These are phyloP conservation scores for Eulimnadia texana DNA, from an alignment of 1,140 invertebrate species.

Conservation along the genomic window DNA sequence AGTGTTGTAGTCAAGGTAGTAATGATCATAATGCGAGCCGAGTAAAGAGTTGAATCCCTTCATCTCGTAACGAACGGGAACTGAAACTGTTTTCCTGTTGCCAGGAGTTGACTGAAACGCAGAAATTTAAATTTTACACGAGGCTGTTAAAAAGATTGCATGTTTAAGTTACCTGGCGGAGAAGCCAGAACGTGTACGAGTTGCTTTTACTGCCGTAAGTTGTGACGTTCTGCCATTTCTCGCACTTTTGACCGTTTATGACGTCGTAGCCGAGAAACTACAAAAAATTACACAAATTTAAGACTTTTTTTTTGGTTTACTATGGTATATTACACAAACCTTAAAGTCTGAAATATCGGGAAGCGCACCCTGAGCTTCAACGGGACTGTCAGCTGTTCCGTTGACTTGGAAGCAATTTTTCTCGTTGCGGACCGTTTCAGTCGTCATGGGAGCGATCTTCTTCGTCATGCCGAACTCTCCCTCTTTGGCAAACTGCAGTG, in stretches of 20 bases:
- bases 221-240: conserved; percentile 57
- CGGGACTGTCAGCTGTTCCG: conserved; percentile 44
- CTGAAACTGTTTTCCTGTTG: conserved; percentile 19
- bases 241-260: conserved; percentile 28
- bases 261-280: conserved; percentile 25
- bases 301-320: conserved; percentile 6
- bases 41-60: conserved; percentile 77
- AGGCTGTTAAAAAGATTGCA: too few relatives aligned
- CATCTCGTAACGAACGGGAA: conserved; percentile 78
- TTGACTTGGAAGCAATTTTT: conserved; percentile 72
- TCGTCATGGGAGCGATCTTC: conserved; percentile 77
- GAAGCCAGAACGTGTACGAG: conserved; percentile 73
- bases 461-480: conserved; percentile 53
- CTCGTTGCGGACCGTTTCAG: conserved; percentile 49
- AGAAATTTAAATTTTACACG: too few relatives aligned
- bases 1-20: conserved; percentile 68
- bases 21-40: conserved; percentile 92
- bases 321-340: conserved; percentile 32
- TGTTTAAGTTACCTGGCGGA: conserved; percentile 39
- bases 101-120: conserved; percentile 2
- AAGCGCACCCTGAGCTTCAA: conserved; percentile 59
- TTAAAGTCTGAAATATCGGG: conserved; percentile 65
- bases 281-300: conserved; percentile 16
- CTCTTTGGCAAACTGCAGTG: conserved; percentile 54
- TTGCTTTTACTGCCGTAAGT: conserved; percentile 61